Base-by-base conservation (phyloP, 2,888 invertebrate genomes). In the Apotomis betuletana region DNA sequence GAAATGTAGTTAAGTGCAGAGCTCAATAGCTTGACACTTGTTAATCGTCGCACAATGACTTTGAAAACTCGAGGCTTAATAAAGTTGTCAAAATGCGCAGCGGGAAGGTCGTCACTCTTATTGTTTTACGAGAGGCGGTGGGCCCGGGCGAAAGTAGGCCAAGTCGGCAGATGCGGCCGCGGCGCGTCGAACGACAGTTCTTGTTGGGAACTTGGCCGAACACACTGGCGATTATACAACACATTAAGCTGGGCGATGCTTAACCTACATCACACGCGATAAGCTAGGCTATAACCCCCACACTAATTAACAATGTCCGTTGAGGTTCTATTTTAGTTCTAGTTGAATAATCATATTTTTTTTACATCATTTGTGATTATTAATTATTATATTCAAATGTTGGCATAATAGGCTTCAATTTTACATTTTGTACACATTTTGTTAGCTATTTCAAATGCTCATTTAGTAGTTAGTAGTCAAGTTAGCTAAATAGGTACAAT, bases 141-240 rank as follows among this genome's bases (percentile, higher is more conserved):
- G 58, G 65, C 52, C 65, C 60, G 60, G 60, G 41, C 64, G 41
- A 60, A 70, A 70, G 60, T 70, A 70, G 70, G 70, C 46, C 70
- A 65, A 70, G 70, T 60, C 64, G 65, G 52, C 64, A 62, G 64
- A 62, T 44, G 61, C 8, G 12, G 15, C 58, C 15, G 67, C 36
- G 52, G 57, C 52, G 51, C 59, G 60, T 51, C 64, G 54, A 65
- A 70, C 60, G 54, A 46, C 64, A 44, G 58, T 58, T 64, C 57
- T 27, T 12, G 57, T 65, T 54, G 5, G 46, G 27, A 44, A 62
- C n/a, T 63, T 58, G 54, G 36, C 41, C 41, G 41, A 6, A 41
- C 10, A 38, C 49, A 6, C 12, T 54, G 44, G 36, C 38, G 4
- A 38, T 8, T 27, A 55, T 13, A 60, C 15, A 51, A 51, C 54